A percentile compares a stretch with the other conserved stretches of the same genome.
Conservation (phyloP, 2,797 vertebrate genomes). For the Trematomus bernacchii region DNA sequence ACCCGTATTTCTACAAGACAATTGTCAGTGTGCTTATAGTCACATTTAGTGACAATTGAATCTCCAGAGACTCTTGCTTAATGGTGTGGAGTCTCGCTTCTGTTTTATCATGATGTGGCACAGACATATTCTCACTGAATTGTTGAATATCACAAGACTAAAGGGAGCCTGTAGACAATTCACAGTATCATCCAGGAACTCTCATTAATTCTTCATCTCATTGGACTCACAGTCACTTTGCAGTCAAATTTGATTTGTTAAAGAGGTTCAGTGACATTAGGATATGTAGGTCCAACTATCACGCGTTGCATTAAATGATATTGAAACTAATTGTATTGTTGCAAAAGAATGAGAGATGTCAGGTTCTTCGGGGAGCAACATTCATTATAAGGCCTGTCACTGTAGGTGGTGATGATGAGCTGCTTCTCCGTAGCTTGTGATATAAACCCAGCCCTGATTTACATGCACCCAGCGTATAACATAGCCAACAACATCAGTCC, state of each 20-base stretch:
- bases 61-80: conserved; percentile 43
- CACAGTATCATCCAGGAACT: conserved; percentile 19
- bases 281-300: conserved; percentile 21
- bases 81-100: conserved; percentile 36
- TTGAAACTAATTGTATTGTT: conserved; percentile 41
- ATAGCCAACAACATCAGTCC: conserved; percentile 13
- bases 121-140: conserved; percentile 34
- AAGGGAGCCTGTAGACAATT: conserved; percentile 26
- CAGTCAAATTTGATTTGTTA: conserved; percentile 39
- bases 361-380: conserved; percentile 33
- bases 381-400: conserved; percentile 32
- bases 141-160: conserved; percentile 36
- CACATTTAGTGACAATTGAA: conserved; percentile 38
- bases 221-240: conserved; percentile 28
- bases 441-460: conserved; percentile 27
- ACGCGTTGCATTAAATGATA: conserved; percentile 19
- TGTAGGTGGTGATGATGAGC: conserved; percentile 43
- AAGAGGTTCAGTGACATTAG: conserved; percentile 4
- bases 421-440: conserved; percentile 24
- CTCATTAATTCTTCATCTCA: conserved; percentile 35
- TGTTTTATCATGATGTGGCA: conserved; percentile 30
- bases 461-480: conserved; percentile 24
- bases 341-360: conserved; percentile 36
- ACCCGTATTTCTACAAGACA: conserved; percentile 21
- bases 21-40: conserved; percentile 23